Conservation (phyloP, 2,113 vertebrate species). For the Tychaedon coryphoeus region DNA sequence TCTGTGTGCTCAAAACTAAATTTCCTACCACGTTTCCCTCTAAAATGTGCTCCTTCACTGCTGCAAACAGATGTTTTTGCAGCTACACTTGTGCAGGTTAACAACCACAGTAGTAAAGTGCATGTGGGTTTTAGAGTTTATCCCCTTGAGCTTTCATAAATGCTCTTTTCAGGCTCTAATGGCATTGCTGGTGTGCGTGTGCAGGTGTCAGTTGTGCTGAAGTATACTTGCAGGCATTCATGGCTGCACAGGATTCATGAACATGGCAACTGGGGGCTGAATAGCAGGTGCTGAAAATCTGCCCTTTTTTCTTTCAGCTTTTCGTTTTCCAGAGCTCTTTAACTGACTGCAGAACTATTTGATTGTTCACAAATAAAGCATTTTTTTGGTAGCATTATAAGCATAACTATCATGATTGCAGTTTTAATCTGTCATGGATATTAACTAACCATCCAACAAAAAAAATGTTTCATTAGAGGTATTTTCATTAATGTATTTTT, state of each 20-base stretch:
- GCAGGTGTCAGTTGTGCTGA: slow-evolving; percentile 32
- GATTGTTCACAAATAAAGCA: background rate
- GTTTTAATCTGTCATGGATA: background rate
- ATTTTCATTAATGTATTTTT: slow-evolving; percentile 13
- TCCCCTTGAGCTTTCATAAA: slow-evolving; percentile 39
- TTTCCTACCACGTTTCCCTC: background rate
- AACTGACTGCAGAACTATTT: background rate
- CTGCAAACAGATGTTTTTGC: slow-evolving; percentile 4
- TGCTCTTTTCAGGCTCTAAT: slow-evolving; percentile 29
- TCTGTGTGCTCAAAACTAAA: background rate
- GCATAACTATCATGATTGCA: background rate
- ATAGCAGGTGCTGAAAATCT: slow-evolving; percentile 23
- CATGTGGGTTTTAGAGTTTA: slow-evolving; percentile 28
- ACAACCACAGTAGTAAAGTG: slow-evolving; percentile 28
- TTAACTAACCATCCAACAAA: background rate
- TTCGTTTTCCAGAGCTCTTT: background rate
- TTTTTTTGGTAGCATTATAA: background rate
- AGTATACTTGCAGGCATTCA: slow-evolving; percentile 1
- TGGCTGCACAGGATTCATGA: slow-evolving; percentile 5
- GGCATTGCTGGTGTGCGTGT: background rate
- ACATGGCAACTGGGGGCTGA: background rate
- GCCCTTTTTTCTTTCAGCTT: background rate
- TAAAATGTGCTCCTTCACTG: background rate
- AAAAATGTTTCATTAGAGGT: background rate
- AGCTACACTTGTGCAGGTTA: slow-evolving; percentile 36